Conservation (phyloP, 2,888 invertebrate genomes). For the Pristionchus entomophagus region DNA sequence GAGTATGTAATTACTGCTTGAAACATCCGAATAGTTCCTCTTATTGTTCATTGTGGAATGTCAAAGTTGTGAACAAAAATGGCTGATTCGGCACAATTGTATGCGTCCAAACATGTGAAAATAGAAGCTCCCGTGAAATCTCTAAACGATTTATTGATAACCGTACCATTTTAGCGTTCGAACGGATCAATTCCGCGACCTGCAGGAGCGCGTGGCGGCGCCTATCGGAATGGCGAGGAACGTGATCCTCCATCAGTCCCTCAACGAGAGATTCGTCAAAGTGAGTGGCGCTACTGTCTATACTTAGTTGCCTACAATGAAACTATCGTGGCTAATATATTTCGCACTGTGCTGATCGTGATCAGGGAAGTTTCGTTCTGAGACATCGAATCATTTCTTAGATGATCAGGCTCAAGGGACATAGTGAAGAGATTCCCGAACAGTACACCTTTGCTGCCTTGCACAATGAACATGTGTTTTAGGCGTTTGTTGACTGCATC, state of each 20-base stretch:
- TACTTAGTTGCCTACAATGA: not conserved
- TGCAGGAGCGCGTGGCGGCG: constrained; percentile 84
- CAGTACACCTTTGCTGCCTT: no score
- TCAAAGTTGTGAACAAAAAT: no score
- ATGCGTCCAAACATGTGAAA: not conserved
- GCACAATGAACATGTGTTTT: no score
- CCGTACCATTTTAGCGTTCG: constrained; percentile 28
- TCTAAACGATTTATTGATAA: not conserved
- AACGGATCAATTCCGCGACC: constrained; percentile 81
- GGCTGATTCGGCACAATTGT: not conserved
- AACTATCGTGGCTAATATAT: not conserved
- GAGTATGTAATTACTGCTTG: not conserved
- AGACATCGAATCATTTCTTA: not conserved
- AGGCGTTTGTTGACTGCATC: constrained; percentile 45
- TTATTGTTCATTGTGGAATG: no score
- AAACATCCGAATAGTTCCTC: no score
- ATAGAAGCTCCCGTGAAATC: no score
- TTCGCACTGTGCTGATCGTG: no score
- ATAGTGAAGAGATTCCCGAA: no score
- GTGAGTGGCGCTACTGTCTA: constrained; percentile 77
- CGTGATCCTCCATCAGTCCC: constrained; percentile 85
- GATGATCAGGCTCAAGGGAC: no score
- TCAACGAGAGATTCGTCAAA: constrained; percentile 88
- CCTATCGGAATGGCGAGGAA: constrained; percentile 84
- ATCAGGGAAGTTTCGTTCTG: no score